Conservation (phyloP, 2,888 invertebrate species). For the Bombylius discolor region DNA sequence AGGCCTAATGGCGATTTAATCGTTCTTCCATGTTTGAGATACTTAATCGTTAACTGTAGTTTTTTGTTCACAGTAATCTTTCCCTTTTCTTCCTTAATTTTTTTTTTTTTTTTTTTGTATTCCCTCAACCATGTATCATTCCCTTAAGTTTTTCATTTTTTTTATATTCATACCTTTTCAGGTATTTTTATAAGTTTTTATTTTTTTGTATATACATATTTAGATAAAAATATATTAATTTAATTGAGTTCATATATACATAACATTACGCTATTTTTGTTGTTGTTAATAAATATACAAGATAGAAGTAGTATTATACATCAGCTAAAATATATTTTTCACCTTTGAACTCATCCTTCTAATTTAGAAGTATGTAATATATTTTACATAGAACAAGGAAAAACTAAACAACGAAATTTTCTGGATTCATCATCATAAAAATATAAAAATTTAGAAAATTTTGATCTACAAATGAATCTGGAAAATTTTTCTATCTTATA, state of each 20-base stretch:
- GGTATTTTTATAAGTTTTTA: background rate
- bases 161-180: background rate
- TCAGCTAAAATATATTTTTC: background rate
- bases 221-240: too few species aligned
- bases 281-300: too few species aligned
- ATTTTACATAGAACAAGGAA: too few species aligned
- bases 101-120: background rate
- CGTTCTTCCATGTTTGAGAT: slow-evolving; percentile 22
- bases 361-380: too few species aligned
- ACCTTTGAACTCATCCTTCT: background rate
- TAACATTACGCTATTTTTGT: too few species aligned
- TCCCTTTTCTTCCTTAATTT: background rate
- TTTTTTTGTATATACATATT: too few species aligned
- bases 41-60: slow-evolving; percentile 11
- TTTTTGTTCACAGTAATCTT: background rate
- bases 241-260: background rate
- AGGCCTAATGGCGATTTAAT: slow-evolving; percentile 38
- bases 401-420: too few species aligned
- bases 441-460: too few species aligned
- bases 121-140: background rate
- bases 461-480: too few species aligned
- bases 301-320: too few species aligned
- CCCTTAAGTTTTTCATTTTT: background rate
- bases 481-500: too few species aligned
- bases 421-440: too few species aligned